Evolutionary conservation across 2,797 vertebrate species (phyloP).

Genomic region (Lutjanus campechanus): DNA sequence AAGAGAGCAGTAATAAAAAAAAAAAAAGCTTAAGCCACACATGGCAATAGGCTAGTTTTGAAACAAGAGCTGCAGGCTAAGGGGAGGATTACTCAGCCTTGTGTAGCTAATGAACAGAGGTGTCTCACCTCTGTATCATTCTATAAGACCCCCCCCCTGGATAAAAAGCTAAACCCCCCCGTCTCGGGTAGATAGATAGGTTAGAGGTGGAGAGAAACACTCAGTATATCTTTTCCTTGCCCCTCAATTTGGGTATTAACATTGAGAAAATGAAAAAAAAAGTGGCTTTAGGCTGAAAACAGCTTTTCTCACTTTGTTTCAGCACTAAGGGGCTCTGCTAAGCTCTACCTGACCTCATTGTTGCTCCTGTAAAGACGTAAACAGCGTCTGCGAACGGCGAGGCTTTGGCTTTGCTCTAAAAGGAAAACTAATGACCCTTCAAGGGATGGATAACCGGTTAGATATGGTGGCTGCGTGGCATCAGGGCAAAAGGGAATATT

Average conservation of each 20-base stretch:
- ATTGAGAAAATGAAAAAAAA: slow-evolving; percentile 45
- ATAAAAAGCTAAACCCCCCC: slow-evolving; percentile 63
- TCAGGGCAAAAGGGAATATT: slow-evolving; percentile 39
- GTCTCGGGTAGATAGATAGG: slow-evolving; percentile 64
- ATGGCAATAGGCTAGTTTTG: slow-evolving; percentile 79
- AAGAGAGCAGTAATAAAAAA: slow-evolving; percentile 66
- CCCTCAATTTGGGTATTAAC: slow-evolving; percentile 62
- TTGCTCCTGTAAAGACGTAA: slow-evolving; percentile 43
- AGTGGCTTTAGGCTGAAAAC: slow-evolving; percentile 62
- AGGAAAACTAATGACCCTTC: slow-evolving; percentile 28
- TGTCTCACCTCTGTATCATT: slow-evolving; percentile 61
- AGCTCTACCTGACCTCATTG: slow-evolving; percentile 63
- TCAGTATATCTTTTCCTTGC: slow-evolving; percentile 48
- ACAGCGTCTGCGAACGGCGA: slow-evolving; percentile 41
- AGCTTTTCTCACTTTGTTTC: slow-evolving; percentile 64
- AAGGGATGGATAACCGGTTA: slow-evolving; percentile 21
- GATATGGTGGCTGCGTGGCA: slow-evolving; percentile 24
- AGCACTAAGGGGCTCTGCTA: slow-evolving; percentile 43
- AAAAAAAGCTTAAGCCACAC: slow-evolving; percentile 83
- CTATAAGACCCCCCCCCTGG: slow-evolving; percentile 38
- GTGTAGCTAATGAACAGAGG: slow-evolving; percentile 78
- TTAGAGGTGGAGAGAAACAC: slow-evolving; percentile 67
- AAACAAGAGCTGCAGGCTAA: slow-evolving; percentile 79
- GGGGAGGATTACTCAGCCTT: slow-evolving; percentile 77
- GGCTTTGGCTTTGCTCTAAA: slow-evolving; percentile 41